Base-by-base conservation (phyloP, 2,888 invertebrate genomes). In the Dasysyrphus tricinctus region DNA sequence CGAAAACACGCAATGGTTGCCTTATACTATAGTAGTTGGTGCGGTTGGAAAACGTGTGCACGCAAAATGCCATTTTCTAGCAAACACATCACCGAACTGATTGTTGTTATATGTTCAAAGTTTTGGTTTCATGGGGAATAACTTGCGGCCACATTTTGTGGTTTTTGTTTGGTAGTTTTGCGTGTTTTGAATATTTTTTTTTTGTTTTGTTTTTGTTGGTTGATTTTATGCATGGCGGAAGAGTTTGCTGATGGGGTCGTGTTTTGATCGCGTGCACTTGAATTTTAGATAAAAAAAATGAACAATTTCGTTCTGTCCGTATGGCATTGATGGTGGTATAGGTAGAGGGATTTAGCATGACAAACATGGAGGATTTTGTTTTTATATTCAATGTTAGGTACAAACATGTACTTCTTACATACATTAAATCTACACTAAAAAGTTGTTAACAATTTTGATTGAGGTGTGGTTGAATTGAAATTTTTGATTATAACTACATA, bases 261-360 rank as follows among this genome's bases (percentile, higher is more conserved):
- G 73, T 67, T 80, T 73, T 61, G 84, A 77, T 85, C 80, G 84
- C 84, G 84, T 85, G 84, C 67, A 77, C 65, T 80, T 80, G 80
- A 77, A 80, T 77, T 59, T 49, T 67, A 59, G 65, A 37, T 54
- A 72, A 34, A 11, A 42, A 24, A 61, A 61, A 24, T 14, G 19
- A 19, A 57, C 34, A 57, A 42, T 24, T 24, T 24, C 3, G 29
- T 6, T 14, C n/a, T 8, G 29, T 14, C 5, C 8, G 49, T 32
- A 6, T 32, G 32, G 74, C 47, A 24, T 1, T 24, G 57, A 57
- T 61, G 73, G 14, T 29, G n/a, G 19, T 12, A 39, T 37, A 3
- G n/a, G n/a, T n/a, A n/a, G 42, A 65, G 32, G 65, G 63, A 74
- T 14, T 57, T 47, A 51, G 32, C 49, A 77, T 51, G 42, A 49